Evolutionary conservation across 2,888 invertebrate genomes (phyloP), one percentile per base, ranked within the genome.

Genomic region (Hedychridium roseum): DNA sequence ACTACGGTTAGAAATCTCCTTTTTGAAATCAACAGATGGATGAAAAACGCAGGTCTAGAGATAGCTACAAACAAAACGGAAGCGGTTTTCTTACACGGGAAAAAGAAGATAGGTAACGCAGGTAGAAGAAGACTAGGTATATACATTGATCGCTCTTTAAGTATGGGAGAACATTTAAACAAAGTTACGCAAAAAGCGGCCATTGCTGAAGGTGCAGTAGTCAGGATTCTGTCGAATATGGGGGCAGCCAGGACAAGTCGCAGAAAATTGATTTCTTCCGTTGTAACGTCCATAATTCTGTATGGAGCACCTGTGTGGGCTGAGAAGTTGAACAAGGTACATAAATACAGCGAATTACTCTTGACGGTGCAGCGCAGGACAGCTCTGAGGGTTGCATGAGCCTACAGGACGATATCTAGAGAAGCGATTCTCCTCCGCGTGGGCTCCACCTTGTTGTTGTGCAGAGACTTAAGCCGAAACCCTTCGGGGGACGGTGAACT

Each of bases 281-380:
- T 48, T 9, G 37, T 42, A 20, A 43, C 31, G 4, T 50, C 51
- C 1, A 38, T 51, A 6, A 14, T 47, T 16, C 36, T 37, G 2
- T 53, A 53, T 14, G 48, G 30, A 3, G 36, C 45, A 11, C 27
- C 39, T 1, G 28, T 50, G 16, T 50, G 53, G 53, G n/a, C n/a
- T n/a, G n/a, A 50, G 32, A n/a, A n/a, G n/a, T n/a, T n/a, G n/a
- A n/a, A n/a, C n/a, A n/a, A n/a, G n/a, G n/a, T n/a, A n/a, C n/a
- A n/a, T n/a, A n/a, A n/a, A n/a, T n/a, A n/a, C n/a, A n/a, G n/a
- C n/a, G n/a, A n/a, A n/a, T n/a, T n/a, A n/a, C n/a, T n/a, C n/a
- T n/a, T n/a, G n/a, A n/a, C n/a, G n/a, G n/a, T n/a, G n/a, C n/a
- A n/a, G n/a, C n/a, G n/a, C n/a, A n/a, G n/a, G n/a, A n/a, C n/a